These are phyloP conservation scores for Drosophila tropicalis DNA, from an alignment of 1,140 invertebrate genomes.

Conservation along the genomic window DNA sequence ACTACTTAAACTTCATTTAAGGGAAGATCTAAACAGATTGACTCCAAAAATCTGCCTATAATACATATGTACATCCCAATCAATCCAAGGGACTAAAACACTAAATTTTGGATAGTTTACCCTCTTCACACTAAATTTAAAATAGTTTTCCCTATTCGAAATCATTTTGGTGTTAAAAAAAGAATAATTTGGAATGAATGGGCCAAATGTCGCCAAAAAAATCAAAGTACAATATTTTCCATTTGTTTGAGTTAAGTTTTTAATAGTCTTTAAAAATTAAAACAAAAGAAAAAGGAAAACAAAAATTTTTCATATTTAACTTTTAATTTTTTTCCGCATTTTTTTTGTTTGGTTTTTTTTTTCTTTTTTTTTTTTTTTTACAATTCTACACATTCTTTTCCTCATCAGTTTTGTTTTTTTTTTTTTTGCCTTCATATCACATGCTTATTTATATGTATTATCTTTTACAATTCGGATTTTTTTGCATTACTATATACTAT, in stretches of 20 bases:
- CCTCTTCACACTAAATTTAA: too few species aligned
- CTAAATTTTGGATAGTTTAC: too few species aligned
- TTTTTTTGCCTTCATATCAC: conserved; percentile 75
- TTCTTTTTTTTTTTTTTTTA: background rate
- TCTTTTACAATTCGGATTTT: conserved; percentile 50
- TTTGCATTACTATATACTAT: conserved; percentile 10
- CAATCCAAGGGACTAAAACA: too few species aligned
- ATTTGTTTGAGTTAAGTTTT: background rate
- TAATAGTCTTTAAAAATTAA: background rate
- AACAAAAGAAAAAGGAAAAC: background rate
- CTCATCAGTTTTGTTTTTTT: conserved; percentile 27
- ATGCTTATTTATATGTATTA: conserved; percentile 63
- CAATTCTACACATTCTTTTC: conserved; percentile 21
- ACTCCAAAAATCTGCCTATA: too few species aligned
- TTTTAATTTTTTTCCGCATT: background rate
- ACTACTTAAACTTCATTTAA: too few species aligned
- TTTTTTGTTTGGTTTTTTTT: background rate
- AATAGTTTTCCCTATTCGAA: too few species aligned
- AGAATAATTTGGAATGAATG: too few species aligned
- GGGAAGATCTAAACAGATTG: too few species aligned
- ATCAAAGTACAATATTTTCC: too few species aligned
- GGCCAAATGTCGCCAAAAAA: too few species aligned
- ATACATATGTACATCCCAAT: too few species aligned
- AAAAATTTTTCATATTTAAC: background rate
- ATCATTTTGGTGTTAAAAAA: too few species aligned